A percentile compares a stretch with the other conserved stretches of the same genome.
Conservation (phyloP, 2,797 vertebrate genomes). For the Taeniopygia guttata region DNA sequence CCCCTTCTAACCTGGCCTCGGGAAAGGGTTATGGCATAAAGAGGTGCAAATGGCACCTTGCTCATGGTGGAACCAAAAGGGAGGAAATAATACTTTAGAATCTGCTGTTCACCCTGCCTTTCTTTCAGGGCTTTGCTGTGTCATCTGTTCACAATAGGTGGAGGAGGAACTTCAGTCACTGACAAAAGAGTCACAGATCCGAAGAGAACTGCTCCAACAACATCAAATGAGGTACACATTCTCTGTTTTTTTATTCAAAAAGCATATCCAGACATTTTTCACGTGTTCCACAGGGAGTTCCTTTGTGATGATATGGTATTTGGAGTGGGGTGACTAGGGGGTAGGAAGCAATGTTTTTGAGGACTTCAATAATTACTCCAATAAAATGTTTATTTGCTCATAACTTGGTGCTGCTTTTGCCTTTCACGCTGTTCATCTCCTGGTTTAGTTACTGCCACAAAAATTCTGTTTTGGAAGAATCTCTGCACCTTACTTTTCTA, state of each 20-base stretch:
- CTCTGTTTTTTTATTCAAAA: not conserved
- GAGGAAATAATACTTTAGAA: not conserved
- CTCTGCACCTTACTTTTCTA: not conserved
- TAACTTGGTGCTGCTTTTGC: not conserved
- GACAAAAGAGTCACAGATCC: conserved; percentile 62
- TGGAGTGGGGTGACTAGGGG: no score
- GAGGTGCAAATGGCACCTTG: not conserved
- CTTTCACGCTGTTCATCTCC: not conserved
- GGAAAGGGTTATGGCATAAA: not conserved
- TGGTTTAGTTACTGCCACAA: not conserved
- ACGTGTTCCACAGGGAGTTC: fast-evolving
- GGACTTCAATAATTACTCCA: not conserved
- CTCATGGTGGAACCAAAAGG: not conserved
- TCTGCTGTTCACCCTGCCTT: not conserved
- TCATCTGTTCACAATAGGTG: conserved; percentile 58
- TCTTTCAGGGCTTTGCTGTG: not conserved
- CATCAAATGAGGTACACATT: conserved; percentile 74
- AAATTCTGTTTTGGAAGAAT: not conserved
- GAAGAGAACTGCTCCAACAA: conserved; percentile 66
- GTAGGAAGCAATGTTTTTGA: not conserved
- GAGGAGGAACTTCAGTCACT: conserved; percentile 65
- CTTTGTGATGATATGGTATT: not conserved
- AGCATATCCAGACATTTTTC: not conserved
- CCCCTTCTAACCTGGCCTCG: not conserved
- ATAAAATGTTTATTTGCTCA: not conserved